Base-by-base conservation (phyloP, 2,113 vertebrate species). In the Philantomba maxwellii region DNA sequence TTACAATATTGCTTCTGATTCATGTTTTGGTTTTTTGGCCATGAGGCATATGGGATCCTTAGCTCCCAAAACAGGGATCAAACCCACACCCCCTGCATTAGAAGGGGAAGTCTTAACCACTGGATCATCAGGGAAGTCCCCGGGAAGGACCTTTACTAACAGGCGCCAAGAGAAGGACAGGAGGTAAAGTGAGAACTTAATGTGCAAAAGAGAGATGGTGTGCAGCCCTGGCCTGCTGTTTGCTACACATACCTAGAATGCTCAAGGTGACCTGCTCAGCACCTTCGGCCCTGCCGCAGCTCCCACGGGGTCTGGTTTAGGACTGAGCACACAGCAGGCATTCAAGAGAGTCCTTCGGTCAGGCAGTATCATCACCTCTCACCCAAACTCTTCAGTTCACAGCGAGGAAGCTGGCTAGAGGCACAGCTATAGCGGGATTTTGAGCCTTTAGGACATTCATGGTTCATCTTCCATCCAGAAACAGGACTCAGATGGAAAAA, bases 81-180 rank as follows among this genome's bases (percentile, higher is more conserved):
- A n/a, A 66, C 64, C 33, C 33, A 66, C 33, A 66, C 1, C 33
- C 16, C 33, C 64, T n/a, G 64, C 33, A 39, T 1, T 39, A 5
- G 66, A 70, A 70, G 17, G 64, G 0, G 0, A 70, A 66, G 64
- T 70, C n/a, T 23, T 39, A 70, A 70, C n/a, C n/a, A 23, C 19
- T 70, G n/a, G 19, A 70, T 36, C n/a, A 70, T 36, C 66, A 39
- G 66, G 5, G n/a, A 70, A 70, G n/a, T 70, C 5, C n/a, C 66
- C 1, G 2, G 30, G 12, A n/a, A 75, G n/a, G 55, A 33, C 53
- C 53, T 78, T 53, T 53, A 43, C 70, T 49, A 17, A 66, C 1
- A 15, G 12, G 58, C 1, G 45, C n/a, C 57, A 33, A 0, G 2
- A 25, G 10, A 84, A 94, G 6, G 17, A 66, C 9, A 47, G 2